phyloP scores from a whole-genome alignment of 2,797 vertebrate species.

The Pseudopleuronectes americanus region DNA sequence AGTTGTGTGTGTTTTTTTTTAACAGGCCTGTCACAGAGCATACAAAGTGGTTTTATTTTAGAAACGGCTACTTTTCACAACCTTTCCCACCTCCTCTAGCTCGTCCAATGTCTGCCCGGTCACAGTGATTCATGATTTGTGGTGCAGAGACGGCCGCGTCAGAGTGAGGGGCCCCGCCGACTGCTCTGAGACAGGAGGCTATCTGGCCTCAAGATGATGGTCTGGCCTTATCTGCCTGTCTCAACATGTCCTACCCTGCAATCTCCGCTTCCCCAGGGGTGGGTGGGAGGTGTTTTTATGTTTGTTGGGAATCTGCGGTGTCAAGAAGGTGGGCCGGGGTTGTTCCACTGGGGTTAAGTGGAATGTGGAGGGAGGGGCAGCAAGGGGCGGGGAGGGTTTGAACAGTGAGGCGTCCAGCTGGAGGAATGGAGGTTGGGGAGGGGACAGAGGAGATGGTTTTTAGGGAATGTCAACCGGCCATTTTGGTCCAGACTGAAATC shows the following conservation, averaged over 20 bases:
- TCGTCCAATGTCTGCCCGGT: slow-evolving; percentile 9
- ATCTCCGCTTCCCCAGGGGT: slow-evolving; percentile 39
- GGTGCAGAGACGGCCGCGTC: slow-evolving; percentile 14
- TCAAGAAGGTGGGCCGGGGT: slow-evolving; percentile 55
- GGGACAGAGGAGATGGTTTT: neutral
- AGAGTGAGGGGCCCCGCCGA: slow-evolving; percentile 17
- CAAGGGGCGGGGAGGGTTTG: slow-evolving; percentile 24
- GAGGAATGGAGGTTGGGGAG: slow-evolving; percentile 35
- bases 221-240: slow-evolving; percentile 53
- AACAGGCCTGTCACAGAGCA: slow-evolving; percentile 8
- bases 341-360: slow-evolving; percentile 58
- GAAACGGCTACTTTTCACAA: slow-evolving; percentile 3
- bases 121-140: neutral
- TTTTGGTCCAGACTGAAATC: neutral
- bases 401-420: slow-evolving; percentile 17
- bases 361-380: slow-evolving; percentile 64
- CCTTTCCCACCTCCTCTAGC: slow-evolving; percentile 14
- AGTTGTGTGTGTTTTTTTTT: slow-evolving; percentile 43
- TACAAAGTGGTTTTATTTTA: slow-evolving; percentile 40
- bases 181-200: slow-evolving; percentile 58
- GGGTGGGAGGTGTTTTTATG: slow-evolving; percentile 33
- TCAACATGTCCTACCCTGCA: slow-evolving; percentile 38
- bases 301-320: slow-evolving; percentile 53
- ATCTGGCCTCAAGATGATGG: slow-evolving; percentile 54
- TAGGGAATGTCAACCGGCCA: neutral